A percentile compares a stretch with the other conserved stretches of the same genome.
Conservation (phyloP, 2,888 invertebrate species). For the Laspeyria flexula region DNA sequence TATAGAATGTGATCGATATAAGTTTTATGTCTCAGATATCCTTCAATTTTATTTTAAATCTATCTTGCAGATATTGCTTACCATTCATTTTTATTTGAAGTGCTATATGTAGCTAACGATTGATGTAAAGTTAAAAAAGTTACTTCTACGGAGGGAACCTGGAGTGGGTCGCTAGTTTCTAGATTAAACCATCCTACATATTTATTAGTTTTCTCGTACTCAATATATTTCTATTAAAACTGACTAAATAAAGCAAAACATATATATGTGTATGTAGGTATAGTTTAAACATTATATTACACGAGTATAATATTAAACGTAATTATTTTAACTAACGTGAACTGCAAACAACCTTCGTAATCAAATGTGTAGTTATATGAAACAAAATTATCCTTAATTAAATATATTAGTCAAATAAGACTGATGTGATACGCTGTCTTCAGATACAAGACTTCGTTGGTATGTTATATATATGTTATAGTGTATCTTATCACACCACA, state of each 20-base stretch:
- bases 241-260: too few relatives aligned
- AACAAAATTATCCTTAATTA: not conserved
- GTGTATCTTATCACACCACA: slow-evolving; percentile 28
- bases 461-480: too few relatives aligned
- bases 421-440: slow-evolving; percentile 19
- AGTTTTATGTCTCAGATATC: not conserved
- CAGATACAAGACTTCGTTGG: too few relatives aligned
- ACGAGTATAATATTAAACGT: not conserved
- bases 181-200: too few relatives aligned
- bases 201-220: too few relatives aligned
- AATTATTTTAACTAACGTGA: not conserved
- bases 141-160: too few relatives aligned
- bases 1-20: not conserved
- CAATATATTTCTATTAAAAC: too few relatives aligned
- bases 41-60: not conserved
- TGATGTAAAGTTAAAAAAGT: too few relatives aligned
- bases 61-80: not conserved
- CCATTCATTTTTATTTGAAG: not conserved
- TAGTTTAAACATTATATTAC: not conserved
- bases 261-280: too few relatives aligned
- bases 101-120: too few relatives aligned
- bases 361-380: not conserved
- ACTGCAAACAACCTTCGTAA: not conserved
- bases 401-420: not conserved
- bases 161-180: too few relatives aligned